Base-by-base conservation (phyloP, 2,888 invertebrate genomes). In the Eupithecia insigniata region DNA sequence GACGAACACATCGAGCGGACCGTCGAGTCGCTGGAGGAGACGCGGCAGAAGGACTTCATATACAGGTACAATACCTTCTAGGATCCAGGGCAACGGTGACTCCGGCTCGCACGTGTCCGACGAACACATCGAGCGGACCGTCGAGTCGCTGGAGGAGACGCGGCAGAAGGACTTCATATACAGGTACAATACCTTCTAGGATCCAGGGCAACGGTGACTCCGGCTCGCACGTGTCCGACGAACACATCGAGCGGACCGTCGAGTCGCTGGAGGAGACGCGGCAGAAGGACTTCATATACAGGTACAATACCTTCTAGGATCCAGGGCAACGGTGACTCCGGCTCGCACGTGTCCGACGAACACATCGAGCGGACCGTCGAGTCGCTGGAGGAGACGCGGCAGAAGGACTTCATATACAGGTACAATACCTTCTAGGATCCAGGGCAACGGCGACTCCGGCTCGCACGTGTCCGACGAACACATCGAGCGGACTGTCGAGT, bases 181-280 rank as follows among this genome's bases (percentile, higher is more conserved):
- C 90, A 92, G 94, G 94, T 73, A 32, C 30, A 18, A 18, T 18
- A 43, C 12, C 1, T n/a, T n/a, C n/a, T n/a, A n/a, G n/a, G 92
- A 99, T 99, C 85, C 97, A 98, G 91, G 98, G 98, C 82, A 99
- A 98, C 91, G 98, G 97, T 73, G 98, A 98, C 91, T 96, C 97
- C 69, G 97, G 97, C 80, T 96, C 96, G 84, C 96, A 96, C 86
- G 98, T 99, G 80, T 98, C 98, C 68, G 97, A 98, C 83, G 99
- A 99, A 85, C 97, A 98, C 90, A 97, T 99, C 86, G 95, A 96
- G 85, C 97, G 98, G 89, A 99, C 99, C 75, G 97, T 99, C 80
- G 98, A 98, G 86, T 97, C 98, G 76, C 93, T 99, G 82, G 99
- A 99, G 88, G 98, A 99, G 92, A 95, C 96, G 76, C 95, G 97